Evolutionary conservation across 1,140 invertebrate genomes (phyloP).

Genomic region (Schlechtendalia chinensis): DNA sequence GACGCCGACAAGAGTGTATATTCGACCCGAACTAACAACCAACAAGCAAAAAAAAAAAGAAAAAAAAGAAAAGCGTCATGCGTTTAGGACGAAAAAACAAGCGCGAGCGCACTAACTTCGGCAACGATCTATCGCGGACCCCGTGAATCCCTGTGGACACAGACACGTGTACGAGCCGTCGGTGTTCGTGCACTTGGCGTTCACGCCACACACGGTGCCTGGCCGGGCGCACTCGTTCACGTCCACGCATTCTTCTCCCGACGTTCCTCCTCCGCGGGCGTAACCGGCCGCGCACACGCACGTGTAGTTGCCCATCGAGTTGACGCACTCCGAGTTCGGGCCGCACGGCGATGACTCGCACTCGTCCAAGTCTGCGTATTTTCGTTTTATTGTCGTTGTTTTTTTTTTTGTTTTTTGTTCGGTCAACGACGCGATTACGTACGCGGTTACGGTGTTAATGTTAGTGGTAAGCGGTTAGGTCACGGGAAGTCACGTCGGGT

Average conservation of each 20-base stretch:
- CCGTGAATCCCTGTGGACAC: conserved; percentile 66
- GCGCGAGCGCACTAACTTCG: conserved; percentile 68
- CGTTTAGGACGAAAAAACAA: not conserved
- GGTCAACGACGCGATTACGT: no score
- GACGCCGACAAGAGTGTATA: not conserved
- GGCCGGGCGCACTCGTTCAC: conserved; percentile 65
- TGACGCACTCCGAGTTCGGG: conserved; percentile 70
- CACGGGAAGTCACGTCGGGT: no score
- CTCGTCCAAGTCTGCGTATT: conserved; percentile 60
- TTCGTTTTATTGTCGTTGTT: no score
- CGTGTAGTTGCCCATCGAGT: conserved; percentile 70
- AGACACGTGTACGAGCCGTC: conserved; percentile 72
- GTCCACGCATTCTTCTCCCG: conserved; percentile 61
- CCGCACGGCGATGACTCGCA: conserved; percentile 64
- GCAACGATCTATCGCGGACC: conserved; percentile 67
- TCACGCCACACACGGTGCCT: conserved; percentile 66
- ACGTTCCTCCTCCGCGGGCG: conserved; percentile 60
- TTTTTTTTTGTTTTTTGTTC: no score
- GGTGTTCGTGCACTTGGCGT: conserved; percentile 73
- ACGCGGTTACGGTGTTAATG: no score
- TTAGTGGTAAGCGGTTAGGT: no score
- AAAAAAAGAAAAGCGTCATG: not conserved
- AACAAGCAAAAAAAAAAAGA: no score
- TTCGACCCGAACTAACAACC: not conserved
- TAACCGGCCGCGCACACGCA: conserved; percentile 75